phyloP scores from a whole-genome alignment of 2,888 invertebrate species.

The Liodrosophila aerea region DNA sequence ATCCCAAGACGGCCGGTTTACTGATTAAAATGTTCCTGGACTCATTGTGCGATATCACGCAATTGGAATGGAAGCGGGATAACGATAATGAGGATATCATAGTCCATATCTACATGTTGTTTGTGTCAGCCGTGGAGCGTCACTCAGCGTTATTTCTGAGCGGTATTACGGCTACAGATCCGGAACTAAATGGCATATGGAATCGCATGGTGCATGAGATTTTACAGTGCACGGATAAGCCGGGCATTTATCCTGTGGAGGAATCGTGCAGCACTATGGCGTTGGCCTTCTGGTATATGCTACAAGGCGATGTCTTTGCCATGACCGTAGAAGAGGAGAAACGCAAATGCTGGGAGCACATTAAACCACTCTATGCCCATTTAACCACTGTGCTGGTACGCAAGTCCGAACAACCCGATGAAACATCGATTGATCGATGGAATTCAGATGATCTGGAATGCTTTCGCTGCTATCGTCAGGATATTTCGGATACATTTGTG shows the following conservation, averaged over 20 bases:
- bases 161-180: slow-evolving; percentile 79
- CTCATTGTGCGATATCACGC: slow-evolving; percentile 84
- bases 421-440: slow-evolving; percentile 85
- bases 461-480: slow-evolving; percentile 93
- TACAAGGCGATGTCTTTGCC: slow-evolving; percentile 85
- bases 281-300: slow-evolving; percentile 95
- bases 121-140: slow-evolving; percentile 88
- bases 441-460: slow-evolving; percentile 92
- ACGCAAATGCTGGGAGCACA: slow-evolving; percentile 82
- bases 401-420: slow-evolving; percentile 90
- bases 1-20: slow-evolving; percentile 84
- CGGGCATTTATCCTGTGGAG: slow-evolving; percentile 92
- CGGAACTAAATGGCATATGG: slow-evolving; percentile 84
- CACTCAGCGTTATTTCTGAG: slow-evolving; percentile 85
- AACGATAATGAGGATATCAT: slow-evolving; percentile 85
- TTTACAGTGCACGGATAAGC: slow-evolving; percentile 90
- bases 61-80: slow-evolving; percentile 83
- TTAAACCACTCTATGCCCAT: slow-evolving; percentile 91
- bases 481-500: slow-evolving; percentile 92
- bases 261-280: slow-evolving; percentile 93
- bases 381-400: slow-evolving; percentile 89
- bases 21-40: slow-evolving; percentile 85
- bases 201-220: slow-evolving; percentile 87
- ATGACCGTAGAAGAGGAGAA: slow-evolving; percentile 77
- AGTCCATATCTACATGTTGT: slow-evolving; percentile 86